phyloP scores from a whole-genome alignment of 2,888 invertebrate species.

The Patella depressa region DNA sequence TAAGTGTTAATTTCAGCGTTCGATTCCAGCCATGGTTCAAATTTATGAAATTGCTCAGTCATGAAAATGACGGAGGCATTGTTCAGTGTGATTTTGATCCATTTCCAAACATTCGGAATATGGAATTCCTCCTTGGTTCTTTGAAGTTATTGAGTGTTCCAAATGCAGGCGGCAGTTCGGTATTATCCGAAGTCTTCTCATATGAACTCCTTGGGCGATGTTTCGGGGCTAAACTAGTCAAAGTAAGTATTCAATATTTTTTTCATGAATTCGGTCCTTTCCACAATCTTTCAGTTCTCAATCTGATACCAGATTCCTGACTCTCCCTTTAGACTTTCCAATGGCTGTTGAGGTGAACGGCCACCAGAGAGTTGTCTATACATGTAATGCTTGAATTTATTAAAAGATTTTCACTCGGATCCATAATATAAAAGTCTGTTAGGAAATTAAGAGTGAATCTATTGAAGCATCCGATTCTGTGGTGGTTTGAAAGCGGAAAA shows the following conservation, averaged over 20 bases:
- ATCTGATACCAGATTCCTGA: no score
- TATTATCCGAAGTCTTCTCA: conserved; percentile 66
- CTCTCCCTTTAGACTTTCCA: no score
- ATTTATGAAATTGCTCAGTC: conserved; percentile 47
- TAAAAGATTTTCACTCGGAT: no score
- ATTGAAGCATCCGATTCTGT: no score
- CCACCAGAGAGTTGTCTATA: no score
- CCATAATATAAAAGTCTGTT: no score
- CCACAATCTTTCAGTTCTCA: no score
- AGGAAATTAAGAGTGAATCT: no score
- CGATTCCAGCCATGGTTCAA: conserved; percentile 50
- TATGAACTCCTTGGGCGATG: conserved; percentile 59
- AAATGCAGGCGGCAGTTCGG: conserved; percentile 68
- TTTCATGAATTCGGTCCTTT: no score
- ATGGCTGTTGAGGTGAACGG: no score
- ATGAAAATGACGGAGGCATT: conserved; percentile 48
- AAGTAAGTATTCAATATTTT: conserved; percentile 41
- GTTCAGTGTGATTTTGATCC: conserved; percentile 54
- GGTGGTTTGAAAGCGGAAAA: no score
- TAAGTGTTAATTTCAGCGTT: conserved; percentile 59
- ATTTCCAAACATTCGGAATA: conserved; percentile 40
- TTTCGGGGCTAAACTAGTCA: conserved; percentile 52
- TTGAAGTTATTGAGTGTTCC: conserved; percentile 56
- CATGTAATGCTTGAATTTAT: no score
- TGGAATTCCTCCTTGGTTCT: conserved; percentile 58